Evolutionary conservation across 2,888 invertebrate genomes (phyloP), one percentile per base, ranked within the genome.

Genomic region (Drosophila recens): DNA sequence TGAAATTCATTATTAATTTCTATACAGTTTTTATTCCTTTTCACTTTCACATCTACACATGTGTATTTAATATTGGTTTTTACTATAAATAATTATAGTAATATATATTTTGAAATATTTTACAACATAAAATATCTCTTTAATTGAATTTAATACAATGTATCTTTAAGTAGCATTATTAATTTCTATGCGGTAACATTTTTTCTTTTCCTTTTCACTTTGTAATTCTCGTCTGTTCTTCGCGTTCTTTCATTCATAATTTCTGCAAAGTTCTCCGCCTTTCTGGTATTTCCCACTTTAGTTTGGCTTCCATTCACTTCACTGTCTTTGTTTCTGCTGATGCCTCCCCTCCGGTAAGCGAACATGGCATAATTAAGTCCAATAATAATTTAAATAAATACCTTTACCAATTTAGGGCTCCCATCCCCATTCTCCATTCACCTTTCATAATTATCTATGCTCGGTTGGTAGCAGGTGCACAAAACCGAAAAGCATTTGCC

Each of bases 311-410:
- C 38, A 45, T 75, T 67, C 57, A 40, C 46, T 49, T 43, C 10
- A 46, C 61, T 72, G 74, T 77, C 78, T 77, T 75, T 77, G 70
- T 78, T 57, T 73, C 69, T 43, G 57, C 48, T 51, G 6, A n/a
- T n/a, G 49, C 27, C 23, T 33, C 17, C 36, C 43, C 43, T 8
- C 30, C 17, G 42, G 46, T 42, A 20, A 68, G 63, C 20, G 49
- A 66, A 65, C 72, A 67, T 75, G 74, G 61, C 74, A 84, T 83
- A 88, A 86, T 86, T 86, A 86, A 88, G 86, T 89, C 85, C 77
- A 87, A 89, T 87, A 87, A 89, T 87, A 87, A 87, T 89, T 87
- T 87, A 77, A 77, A 69, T 72, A 89, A 89, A 87, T 87, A 78
- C 89, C 87, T 81, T 71, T 81, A 52, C 77, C 83, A 80, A 79